Conservation (phyloP, 1,140 invertebrate species). For the Prorops nasuta region DNA sequence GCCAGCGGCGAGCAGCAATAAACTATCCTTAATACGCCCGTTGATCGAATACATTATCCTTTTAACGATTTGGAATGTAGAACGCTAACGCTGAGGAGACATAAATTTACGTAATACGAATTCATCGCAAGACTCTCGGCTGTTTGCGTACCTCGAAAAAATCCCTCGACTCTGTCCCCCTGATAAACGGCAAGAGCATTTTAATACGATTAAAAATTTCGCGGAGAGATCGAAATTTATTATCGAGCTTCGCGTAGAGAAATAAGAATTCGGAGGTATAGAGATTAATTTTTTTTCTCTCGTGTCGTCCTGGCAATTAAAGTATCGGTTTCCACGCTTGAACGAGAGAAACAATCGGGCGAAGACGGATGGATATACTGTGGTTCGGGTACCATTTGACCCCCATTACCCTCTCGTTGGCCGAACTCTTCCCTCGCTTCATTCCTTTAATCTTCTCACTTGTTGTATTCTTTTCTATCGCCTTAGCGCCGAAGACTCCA, state of each 20-base stretch:
- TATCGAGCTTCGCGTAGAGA: too few relatives aligned
- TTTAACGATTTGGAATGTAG: slow-evolving; percentile 30
- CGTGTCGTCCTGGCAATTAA: too few relatives aligned
- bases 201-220: too few relatives aligned
- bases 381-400: slow-evolving; percentile 14
- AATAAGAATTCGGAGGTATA: too few relatives aligned
- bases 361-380: too few relatives aligned
- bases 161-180: too few relatives aligned
- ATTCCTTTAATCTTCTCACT: background rate
- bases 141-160: too few relatives aligned
- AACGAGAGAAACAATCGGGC: too few relatives aligned
- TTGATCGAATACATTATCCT: slow-evolving; percentile 36
- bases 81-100: slow-evolving; percentile 17
- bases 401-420: slow-evolving; percentile 16
- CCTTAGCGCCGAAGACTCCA: slow-evolving; percentile 13
- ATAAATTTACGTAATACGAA: slow-evolving; percentile 18
- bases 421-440: background rate
- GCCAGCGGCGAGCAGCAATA: slow-evolving; percentile 17
- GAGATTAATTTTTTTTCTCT: too few relatives aligned
- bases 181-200: too few relatives aligned
- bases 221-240: too few relatives aligned
- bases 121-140: slow-evolving; percentile 8
- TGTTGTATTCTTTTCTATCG: slow-evolving; percentile 15
- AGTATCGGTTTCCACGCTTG: too few relatives aligned
- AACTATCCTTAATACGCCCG: slow-evolving; percentile 35